Evolutionary conservation across 2,797 vertebrate genomes (phyloP), one percentile per base, ranked within the genome.

Genomic region (Thamnophis elegans): DNA sequence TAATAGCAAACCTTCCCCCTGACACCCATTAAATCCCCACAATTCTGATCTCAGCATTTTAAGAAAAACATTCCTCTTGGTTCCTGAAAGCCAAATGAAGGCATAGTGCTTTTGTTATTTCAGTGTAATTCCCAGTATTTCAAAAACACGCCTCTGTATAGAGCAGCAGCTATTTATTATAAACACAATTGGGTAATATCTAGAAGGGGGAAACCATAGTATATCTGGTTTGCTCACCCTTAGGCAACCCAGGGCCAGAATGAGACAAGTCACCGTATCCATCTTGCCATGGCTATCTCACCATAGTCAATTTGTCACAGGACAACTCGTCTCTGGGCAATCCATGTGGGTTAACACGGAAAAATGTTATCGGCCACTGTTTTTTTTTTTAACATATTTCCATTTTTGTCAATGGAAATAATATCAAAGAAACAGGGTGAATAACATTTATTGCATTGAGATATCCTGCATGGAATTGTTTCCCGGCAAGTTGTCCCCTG

Each of bases 81-180:
- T 95, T 95, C 94, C 95, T 95, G 4, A 26, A 95, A 95, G 95
- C 55, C 92, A 94, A 91, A 94, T 93, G 85, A 42, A 89, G 90
- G 58, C 68, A 95, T 65, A 92, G 65, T 56, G 65, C 62, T 73
- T 55, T 88, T 58, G 0, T 73, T n/a, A 7, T 90, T 78, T 11
- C 55, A 94, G 85, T 36, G 25, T 85, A 5, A 93, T 95, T 87
- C 32, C 54, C 60, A 73, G 20, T 53, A 53, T 32, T 94, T 92
- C 13, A 53, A 85, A 95, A 68, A 1, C 12, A 11, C 59, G 25
- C 91, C 93, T 56, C 65, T 88, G 89, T 20, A 36, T 54, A 73
- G 89, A 85, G 28, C 22, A 54, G 42, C 10, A 87, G 20, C 59
- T 94, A 93, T 91, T 78, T 90, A 0, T 20, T 26, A 68, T 56